phyloP scores from a whole-genome alignment of 1,140 invertebrate genomes.

The Anoplophora glabripennis region DNA sequence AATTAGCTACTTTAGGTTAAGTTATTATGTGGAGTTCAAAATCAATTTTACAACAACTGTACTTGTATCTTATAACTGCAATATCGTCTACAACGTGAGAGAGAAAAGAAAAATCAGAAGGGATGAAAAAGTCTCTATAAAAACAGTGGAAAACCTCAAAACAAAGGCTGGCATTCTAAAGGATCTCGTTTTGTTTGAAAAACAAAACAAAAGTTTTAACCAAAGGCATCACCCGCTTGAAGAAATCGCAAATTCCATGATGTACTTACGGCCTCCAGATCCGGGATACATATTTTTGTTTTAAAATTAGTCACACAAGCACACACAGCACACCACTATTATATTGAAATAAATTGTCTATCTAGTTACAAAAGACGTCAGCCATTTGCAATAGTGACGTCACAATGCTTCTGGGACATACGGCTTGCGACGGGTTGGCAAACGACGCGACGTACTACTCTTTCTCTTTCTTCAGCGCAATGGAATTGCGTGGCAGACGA shows the following conservation, averaged over 20 bases:
- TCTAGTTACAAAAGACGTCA: constrained; percentile 42
- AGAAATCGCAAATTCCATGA: not conserved
- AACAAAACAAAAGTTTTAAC: constrained; percentile 20
- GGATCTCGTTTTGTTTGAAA: constrained; percentile 12
- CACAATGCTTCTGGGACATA: constrained; percentile 2
- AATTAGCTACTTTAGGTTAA: constrained; percentile 6
- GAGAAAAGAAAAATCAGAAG: too few species aligned
- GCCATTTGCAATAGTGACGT: constrained; percentile 45
- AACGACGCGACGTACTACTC: too few species aligned
- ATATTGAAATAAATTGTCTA: constrained; percentile 37
- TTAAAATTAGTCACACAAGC: constrained; percentile 41
- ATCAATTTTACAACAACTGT: too few species aligned
- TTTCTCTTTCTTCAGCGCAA: too few species aligned
- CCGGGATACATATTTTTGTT: constrained; percentile 39
- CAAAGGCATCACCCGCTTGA: not conserved
- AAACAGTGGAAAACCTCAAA: constrained; percentile 16
- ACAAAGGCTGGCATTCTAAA: constrained; percentile 22
- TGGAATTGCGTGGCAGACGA: too few species aligned
- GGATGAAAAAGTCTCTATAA: too few species aligned
- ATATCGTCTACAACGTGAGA: too few species aligned
- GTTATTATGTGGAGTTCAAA: not conserved
- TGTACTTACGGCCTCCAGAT: constrained; percentile 46
- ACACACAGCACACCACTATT: constrained; percentile 44
- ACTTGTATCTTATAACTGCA: too few species aligned
- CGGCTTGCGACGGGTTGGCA: too few species aligned